These are phyloP conservation scores for Phyllopteryx taeniolatus DNA, from an alignment of 2,113 vertebrate genomes.

Conservation along the genomic window DNA sequence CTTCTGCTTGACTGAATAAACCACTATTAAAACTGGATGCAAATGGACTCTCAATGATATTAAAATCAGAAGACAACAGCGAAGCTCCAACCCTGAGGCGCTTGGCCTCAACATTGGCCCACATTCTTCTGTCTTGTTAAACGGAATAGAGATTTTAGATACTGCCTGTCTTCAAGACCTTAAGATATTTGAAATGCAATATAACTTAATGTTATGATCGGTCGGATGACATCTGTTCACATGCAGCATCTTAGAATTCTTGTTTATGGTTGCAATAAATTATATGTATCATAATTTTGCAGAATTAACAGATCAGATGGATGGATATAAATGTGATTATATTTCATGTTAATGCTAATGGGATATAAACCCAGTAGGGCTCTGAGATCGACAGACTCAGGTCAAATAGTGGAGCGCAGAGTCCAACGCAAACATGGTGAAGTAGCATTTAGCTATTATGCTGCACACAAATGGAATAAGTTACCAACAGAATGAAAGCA, in stretches of 20 bases:
- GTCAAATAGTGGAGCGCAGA: no score
- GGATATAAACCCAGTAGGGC: no score
- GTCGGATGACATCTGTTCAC: not conserved
- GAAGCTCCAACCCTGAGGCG: slow-evolving; percentile 57
- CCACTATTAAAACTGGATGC: slow-evolving; percentile 64
- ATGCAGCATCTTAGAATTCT: not conserved
- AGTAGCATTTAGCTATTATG: no score
- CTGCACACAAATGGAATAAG: no score
- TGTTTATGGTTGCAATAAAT: not conserved
- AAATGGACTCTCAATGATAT: slow-evolving; percentile 60
- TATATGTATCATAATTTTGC: not conserved
- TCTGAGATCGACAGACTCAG: no score
- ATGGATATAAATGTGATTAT: not conserved
- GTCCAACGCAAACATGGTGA: no score
- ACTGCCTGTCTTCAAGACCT: slow-evolving; percentile 15
- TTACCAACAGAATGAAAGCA: no score
- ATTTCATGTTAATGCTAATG: not conserved
- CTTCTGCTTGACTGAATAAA: slow-evolving; percentile 67
- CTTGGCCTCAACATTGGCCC: slow-evolving; percentile 41
- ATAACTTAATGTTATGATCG: slow-evolving; percentile 2
- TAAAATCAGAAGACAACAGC: slow-evolving; percentile 58
- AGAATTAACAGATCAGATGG: not conserved
- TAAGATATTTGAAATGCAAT: slow-evolving; percentile 3
- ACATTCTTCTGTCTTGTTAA: slow-evolving; percentile 41
- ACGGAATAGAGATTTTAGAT: slow-evolving; percentile 27